Percentiles rank a stretch among this genome's conserved stretches.
phyloP scores from a whole-genome alignment of 2,113 vertebrate species.

The Lepus europaeus region DNA sequence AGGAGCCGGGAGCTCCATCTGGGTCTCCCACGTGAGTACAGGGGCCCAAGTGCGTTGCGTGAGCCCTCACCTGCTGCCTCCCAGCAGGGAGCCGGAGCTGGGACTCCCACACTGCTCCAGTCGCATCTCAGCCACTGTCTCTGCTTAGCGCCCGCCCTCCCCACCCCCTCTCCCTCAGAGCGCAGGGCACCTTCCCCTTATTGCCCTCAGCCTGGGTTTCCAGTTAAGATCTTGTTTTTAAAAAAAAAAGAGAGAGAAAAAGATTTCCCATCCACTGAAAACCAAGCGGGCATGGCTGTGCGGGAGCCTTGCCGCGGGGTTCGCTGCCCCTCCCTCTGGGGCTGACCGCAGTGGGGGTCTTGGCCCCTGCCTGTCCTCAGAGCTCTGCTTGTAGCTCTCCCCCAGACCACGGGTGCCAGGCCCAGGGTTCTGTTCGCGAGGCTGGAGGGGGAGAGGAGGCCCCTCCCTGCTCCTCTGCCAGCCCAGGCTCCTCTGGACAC shows the following conservation, averaged over 20 bases:
- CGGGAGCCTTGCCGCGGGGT: neutral
- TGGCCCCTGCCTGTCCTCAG: neutral
- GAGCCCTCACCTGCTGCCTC: no score
- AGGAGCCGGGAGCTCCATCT: no score
- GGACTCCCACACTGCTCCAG: no score
- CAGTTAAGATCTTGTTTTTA: neutral
- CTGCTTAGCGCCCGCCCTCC: no score
- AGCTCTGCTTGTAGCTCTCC: neutral
- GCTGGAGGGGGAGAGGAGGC: neutral
- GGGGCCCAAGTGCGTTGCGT: no score
- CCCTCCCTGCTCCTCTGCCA: slow-evolving; percentile 56
- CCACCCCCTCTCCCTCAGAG: neutral
- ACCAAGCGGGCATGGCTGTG: neutral
- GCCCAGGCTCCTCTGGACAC: neutral
- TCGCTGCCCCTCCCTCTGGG: neutral
- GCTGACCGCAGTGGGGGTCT: neutral
- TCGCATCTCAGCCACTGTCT: no score
- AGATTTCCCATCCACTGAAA: neutral
- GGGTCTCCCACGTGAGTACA: no score
- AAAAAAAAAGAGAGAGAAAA: no score
- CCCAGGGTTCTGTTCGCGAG: neutral
- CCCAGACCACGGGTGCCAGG: neutral
- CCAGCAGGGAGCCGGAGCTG: no score
- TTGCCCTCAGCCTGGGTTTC: neutral
- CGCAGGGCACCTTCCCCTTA: neutral